Percentiles rank a stretch among this genome's conserved stretches.
Evolutionary conservation across 2,888 invertebrate genomes (phyloP).

Genomic region (Pseudeuparius sepicola): DNA sequence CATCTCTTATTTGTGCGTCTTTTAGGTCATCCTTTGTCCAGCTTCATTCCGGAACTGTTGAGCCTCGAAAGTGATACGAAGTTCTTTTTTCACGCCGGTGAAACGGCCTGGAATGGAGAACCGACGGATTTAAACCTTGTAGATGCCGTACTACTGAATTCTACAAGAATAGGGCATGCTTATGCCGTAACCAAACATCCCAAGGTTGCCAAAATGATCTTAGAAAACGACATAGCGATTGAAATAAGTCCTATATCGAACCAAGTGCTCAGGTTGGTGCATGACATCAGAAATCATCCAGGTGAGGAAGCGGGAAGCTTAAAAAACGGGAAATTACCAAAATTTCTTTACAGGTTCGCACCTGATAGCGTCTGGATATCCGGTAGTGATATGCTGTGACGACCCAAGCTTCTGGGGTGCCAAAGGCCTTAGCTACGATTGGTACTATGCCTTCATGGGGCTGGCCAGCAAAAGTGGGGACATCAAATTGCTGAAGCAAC

Average conservation of each 20-base stretch:
- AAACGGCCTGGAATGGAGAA: conserved; percentile 60
- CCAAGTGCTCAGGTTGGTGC: conserved; percentile 54
- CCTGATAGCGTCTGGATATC: conserved; percentile 55
- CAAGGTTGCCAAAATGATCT: conserved; percentile 46
- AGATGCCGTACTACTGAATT: conserved; percentile 64
- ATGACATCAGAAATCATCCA: conserved; percentile 69
- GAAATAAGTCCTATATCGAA: conserved; percentile 75
- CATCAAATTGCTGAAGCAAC: conserved; percentile 57
- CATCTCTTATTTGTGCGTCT: no score
- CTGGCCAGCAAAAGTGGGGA: conserved; percentile 59
- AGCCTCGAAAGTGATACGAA: conserved; percentile 41
- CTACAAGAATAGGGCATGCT: conserved; percentile 68
- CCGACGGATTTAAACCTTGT: conserved; percentile 60
- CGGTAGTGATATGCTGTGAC: conserved; percentile 66
- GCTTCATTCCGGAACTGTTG: conserved; percentile 25
- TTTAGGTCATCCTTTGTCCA: conserved; percentile 2
- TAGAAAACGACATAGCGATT: conserved; percentile 54
- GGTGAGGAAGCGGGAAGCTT: no score
- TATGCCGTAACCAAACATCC: conserved; percentile 68
- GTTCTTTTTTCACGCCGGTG: conserved; percentile 73
- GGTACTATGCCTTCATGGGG: conserved; percentile 67
- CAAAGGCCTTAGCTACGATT: conserved; percentile 61
- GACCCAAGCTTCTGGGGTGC: conserved; percentile 72
- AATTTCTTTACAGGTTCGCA: no score
- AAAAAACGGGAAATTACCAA: no score